phyloP scores from a whole-genome alignment of 1,140 invertebrate genomes.

The Frieseomelitta varia region DNA sequence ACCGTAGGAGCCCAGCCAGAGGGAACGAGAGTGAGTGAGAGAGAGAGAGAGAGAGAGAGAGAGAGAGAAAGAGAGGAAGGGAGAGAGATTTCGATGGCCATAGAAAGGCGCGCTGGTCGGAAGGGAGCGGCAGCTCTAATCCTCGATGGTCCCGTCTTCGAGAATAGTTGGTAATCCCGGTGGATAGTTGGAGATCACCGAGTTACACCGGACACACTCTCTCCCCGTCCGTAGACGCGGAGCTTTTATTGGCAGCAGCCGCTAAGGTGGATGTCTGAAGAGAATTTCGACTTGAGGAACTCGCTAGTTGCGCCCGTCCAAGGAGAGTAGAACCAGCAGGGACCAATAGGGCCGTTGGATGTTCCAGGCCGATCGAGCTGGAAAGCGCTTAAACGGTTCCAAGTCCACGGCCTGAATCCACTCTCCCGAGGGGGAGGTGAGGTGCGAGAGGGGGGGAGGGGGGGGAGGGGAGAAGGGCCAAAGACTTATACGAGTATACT shows the following conservation, averaged over 20 bases:
- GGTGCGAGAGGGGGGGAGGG: too few species aligned
- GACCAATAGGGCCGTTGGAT: constrained; percentile 42
- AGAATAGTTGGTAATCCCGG: constrained; percentile 82
- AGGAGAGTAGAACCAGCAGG: constrained; percentile 56
- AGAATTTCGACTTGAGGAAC: constrained; percentile 68
- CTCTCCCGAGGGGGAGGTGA: not conserved
- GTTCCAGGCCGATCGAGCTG: constrained; percentile 47
- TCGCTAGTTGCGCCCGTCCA: constrained; percentile 63
- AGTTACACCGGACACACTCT: constrained; percentile 77
- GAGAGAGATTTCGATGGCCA: constrained; percentile 64
- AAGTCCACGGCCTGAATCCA: constrained; percentile 59
- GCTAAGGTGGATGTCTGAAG: constrained; percentile 69
- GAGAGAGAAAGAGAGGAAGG: constrained; percentile 46
- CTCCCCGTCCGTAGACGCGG: constrained; percentile 39
- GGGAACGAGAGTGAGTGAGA: constrained; percentile 20
- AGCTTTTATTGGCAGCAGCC: constrained; percentile 67
- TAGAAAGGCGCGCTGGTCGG: constrained; percentile 62
- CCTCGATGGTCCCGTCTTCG: constrained; percentile 80
- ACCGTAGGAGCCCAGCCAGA: not conserved
- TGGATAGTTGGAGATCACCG: constrained; percentile 82
- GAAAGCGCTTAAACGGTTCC: constrained; percentile 66
- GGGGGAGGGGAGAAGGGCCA: not conserved
- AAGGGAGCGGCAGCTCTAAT: constrained; percentile 74
- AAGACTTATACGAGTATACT: constrained; percentile 65
- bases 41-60: constrained; percentile 46